Evolutionary conservation across 2,113 vertebrate genomes (phyloP).

Genomic region (Sminthopsis crassicaudata): DNA sequence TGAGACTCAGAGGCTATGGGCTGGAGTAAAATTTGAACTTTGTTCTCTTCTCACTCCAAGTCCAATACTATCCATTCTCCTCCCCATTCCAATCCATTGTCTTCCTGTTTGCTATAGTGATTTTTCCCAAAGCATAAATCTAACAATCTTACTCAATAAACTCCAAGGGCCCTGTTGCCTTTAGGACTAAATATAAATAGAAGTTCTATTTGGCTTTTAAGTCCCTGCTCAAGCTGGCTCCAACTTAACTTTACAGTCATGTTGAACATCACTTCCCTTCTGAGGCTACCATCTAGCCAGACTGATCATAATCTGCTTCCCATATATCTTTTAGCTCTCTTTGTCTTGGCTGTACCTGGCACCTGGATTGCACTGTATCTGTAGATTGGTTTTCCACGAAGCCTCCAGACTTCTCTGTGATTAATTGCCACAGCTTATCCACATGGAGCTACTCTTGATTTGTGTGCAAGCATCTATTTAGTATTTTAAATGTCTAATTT

Average conservation of each 20-base stretch:
- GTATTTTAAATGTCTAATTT: conserved; percentile 4
- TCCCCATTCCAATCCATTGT: neutral
- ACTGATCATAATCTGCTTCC: neutral
- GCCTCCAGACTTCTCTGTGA: neutral
- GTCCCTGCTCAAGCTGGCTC: neutral
- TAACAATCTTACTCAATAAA: neutral
- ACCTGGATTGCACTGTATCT: neutral
- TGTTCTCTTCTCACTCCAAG: neutral
- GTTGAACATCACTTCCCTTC: neutral
- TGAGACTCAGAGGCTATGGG: neutral
- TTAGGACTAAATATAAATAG: neutral
- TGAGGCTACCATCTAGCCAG: neutral
- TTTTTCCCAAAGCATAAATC: neutral
- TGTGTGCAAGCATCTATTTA: neutral
- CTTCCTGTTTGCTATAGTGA: neutral
- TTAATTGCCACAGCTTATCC: neutral
- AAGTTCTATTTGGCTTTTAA: neutral
- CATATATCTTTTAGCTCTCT: neutral
- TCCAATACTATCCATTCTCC: neutral
- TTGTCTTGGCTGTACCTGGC: neutral
- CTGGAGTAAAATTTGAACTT: neutral
- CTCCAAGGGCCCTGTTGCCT: neutral
- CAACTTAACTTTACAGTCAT: neutral
- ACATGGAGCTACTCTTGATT: neutral
- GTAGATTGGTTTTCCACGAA: conserved; percentile 19